Evolutionary conservation across 2,113 vertebrate species (phyloP).

Genomic region (Procavia capensis): DNA sequence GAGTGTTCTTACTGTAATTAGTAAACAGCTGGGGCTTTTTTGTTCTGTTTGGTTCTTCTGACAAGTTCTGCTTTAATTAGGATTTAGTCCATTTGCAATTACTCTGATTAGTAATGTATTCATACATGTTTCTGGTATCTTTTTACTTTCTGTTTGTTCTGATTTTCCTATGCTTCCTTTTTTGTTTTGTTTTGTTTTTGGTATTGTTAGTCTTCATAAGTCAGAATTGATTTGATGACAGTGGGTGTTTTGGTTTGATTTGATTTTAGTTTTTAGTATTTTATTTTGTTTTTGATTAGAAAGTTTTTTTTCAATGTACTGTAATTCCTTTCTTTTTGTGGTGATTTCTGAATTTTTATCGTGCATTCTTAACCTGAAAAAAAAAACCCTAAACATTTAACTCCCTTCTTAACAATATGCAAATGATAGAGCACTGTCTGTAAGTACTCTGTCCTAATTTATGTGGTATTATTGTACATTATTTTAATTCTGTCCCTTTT

Average conservation of each 20-base stretch:
- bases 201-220: neutral
- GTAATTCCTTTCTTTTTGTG: conserved; percentile 37
- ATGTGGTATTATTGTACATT: neutral
- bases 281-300: neutral
- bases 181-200: conserved; percentile 3
- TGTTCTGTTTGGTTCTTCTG: neutral
- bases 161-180: neutral
- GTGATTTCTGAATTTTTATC: neutral
- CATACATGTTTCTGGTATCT: conserved; percentile 15
- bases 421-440: neutral
- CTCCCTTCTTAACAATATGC: neutral
- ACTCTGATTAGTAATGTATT: neutral
- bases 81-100: conserved; percentile 21
- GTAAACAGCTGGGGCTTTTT: neutral
- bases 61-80: neutral
- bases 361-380: neutral
- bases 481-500: neutral
- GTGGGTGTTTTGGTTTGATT: neutral
- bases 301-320: neutral
- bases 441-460: neutral
- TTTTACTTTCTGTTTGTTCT: conserved; percentile 31
- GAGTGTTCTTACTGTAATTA: neutral
- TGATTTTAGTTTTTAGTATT: neutral
- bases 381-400: neutral
- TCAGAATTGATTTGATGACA: neutral